Evolutionary conservation across 2,113 vertebrate genomes (phyloP).

Genomic region (Microtus pennsylvanicus): DNA sequence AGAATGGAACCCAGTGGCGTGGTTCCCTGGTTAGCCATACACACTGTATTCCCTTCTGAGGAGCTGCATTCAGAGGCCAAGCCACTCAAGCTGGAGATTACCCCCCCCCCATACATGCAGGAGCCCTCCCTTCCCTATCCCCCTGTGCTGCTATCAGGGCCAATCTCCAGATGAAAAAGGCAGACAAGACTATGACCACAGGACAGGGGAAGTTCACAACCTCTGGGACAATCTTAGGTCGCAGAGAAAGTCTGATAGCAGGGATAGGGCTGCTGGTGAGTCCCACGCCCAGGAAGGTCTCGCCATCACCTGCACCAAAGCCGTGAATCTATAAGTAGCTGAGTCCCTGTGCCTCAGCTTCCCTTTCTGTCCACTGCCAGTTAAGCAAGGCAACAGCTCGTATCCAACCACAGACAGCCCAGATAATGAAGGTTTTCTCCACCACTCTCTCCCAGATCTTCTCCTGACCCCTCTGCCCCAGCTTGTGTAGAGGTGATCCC

Average conservation of each 20-base stretch:
- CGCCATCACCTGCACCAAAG: accelerated
- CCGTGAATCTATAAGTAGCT: neutral
- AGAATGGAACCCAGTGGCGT: neutral
- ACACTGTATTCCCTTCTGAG: neutral
- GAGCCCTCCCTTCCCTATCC: neutral
- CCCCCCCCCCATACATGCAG: neutral
- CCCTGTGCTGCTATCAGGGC: neutral
- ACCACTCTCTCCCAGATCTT: neutral
- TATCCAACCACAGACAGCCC: neutral
- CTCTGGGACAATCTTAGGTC: neutral
- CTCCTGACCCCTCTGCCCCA: neutral
- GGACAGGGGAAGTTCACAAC: neutral
- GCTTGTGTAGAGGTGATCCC: neutral
- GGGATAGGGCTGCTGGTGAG: neutral
- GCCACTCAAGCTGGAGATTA: neutral
- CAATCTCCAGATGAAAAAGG: neutral
- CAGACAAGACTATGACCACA: neutral
- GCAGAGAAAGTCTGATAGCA: neutral
- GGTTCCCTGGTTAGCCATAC: neutral
- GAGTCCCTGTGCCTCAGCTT: neutral
- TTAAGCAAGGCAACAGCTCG: neutral
- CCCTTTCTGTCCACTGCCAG: neutral
- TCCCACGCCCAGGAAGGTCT: neutral
- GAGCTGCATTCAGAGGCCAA: neutral
- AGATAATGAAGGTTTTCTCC: neutral